Evolutionary conservation across 53 echinoderm and acorn worm species (phyloP).

Genomic region (Paelopatides confundens): DNA sequence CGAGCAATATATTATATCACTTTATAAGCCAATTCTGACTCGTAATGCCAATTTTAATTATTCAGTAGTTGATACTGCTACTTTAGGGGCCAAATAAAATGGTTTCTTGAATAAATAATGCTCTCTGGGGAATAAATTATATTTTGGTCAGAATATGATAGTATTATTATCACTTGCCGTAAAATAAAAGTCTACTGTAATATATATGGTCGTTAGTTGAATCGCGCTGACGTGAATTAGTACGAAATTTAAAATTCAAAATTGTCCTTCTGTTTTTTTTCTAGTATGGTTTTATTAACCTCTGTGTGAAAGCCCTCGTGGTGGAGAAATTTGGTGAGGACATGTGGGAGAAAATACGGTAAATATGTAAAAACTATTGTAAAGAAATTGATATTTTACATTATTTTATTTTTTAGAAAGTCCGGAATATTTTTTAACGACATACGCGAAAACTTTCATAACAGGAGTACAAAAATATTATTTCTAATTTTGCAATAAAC

Average conservation of each 20-base stretch:
- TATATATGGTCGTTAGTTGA: not conserved
- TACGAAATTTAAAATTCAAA: not conserved
- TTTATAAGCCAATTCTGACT: not conserved
- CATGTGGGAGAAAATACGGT: conserved; percentile 93
- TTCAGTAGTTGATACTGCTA: not conserved
- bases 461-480: too few relatives aligned
- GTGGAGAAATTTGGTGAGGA: conserved; percentile 95
- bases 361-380: conserved; percentile 25
- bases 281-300: conserved; percentile 98
- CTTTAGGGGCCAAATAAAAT: not conserved
- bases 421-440: too few relatives aligned
- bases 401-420: too few relatives aligned
- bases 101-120: not conserved
- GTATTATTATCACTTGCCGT: not conserved
- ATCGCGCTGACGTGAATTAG: not conserved
- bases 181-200: not conserved
- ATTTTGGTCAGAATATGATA: not conserved
- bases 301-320: conserved; percentile 95
- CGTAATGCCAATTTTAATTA: not conserved
- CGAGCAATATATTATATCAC: too few relatives aligned
- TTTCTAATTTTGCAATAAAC: too few relatives aligned
- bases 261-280: not conserved
- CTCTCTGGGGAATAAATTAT: not conserved
- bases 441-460: too few relatives aligned
- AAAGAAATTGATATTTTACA: too few relatives aligned